phyloP scores from a whole-genome alignment of 2,797 vertebrate species.

The Orientallactaga sibirica region DNA sequence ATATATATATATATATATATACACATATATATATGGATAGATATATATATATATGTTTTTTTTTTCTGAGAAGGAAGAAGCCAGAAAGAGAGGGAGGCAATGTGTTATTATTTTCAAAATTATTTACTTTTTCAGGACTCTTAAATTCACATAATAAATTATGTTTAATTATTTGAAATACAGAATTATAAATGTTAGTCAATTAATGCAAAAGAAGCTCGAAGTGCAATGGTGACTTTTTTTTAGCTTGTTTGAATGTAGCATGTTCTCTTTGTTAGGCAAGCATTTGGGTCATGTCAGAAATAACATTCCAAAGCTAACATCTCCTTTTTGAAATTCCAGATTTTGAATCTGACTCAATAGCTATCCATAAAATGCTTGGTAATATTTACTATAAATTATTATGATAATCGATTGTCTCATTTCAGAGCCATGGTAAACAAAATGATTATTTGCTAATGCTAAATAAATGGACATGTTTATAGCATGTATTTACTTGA shows the following conservation, averaged over 20 bases:
- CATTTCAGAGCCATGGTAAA: constrained; percentile 51
- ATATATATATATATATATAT: too few relatives aligned
- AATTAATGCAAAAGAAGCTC: neutral
- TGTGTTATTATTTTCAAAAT: neutral
- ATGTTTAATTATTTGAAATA: constrained; percentile 17
- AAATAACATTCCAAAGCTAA: constrained; percentile 35
- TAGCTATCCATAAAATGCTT: neutral
- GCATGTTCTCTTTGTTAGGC: neutral
- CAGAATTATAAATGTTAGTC: neutral
- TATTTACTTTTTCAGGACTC: neutral
- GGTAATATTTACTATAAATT: neutral
- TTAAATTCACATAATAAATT: constrained; percentile 1
- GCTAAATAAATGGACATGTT: constrained; percentile 28
- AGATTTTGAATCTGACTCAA: neutral
- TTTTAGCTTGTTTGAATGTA: neutral
- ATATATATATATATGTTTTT: too few relatives aligned
- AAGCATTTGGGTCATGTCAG: neutral
- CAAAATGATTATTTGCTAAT: constrained; percentile 44
- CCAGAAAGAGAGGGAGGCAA: neutral
- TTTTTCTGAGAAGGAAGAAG: neutral
- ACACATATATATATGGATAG: too few relatives aligned
- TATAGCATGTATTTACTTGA: constrained; percentile 58
- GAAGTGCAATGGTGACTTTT: neutral
- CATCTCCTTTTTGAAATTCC: neutral
- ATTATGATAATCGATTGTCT: neutral